Evolutionary conservation across 2,113 vertebrate genomes (phyloP).

Genomic region (Cynocephalus volans): DNA sequence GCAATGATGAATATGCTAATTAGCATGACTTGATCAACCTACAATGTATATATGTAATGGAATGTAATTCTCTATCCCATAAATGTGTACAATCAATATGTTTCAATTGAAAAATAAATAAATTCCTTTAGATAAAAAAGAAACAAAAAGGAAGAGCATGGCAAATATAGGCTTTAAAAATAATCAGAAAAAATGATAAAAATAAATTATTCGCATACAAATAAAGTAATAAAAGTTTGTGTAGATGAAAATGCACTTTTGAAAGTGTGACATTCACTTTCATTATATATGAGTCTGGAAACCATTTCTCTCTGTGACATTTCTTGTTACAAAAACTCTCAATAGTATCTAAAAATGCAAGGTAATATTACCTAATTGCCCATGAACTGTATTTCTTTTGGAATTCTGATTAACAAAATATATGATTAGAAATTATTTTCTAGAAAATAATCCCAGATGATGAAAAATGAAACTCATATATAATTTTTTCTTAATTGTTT

Average conservation of each 20-base stretch:
- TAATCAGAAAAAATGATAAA: constrained; percentile 78
- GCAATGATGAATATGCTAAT: too few relatives aligned
- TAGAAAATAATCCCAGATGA: constrained; percentile 76
- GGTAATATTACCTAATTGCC: constrained; percentile 73
- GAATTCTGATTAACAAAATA: constrained; percentile 77
- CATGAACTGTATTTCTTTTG: constrained; percentile 74
- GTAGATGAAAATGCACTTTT: constrained; percentile 77
- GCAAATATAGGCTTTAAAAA: constrained; percentile 40
- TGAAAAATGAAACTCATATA: constrained; percentile 68
- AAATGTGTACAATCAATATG: too few relatives aligned
- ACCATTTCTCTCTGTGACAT: constrained; percentile 68
- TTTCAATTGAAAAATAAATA: too few relatives aligned
- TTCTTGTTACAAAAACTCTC: constrained; percentile 82
- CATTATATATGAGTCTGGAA: constrained; percentile 68
- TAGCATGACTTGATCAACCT: too few relatives aligned
- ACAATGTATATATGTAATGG: too few relatives aligned
- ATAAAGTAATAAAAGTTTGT: constrained; percentile 75
- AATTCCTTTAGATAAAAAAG: too few relatives aligned
- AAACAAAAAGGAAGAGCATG: constrained; percentile 3
- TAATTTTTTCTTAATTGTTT: constrained; percentile 69
- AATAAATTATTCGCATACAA: constrained; percentile 68
- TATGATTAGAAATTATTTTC: constrained; percentile 79
- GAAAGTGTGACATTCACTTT: constrained; percentile 74
- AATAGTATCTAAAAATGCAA: constrained; percentile 72
- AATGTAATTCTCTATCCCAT: too few relatives aligned